Base-by-base conservation (phyloP, 2,797 vertebrate genomes). In the Gymnoscopelus braueri region DNA sequence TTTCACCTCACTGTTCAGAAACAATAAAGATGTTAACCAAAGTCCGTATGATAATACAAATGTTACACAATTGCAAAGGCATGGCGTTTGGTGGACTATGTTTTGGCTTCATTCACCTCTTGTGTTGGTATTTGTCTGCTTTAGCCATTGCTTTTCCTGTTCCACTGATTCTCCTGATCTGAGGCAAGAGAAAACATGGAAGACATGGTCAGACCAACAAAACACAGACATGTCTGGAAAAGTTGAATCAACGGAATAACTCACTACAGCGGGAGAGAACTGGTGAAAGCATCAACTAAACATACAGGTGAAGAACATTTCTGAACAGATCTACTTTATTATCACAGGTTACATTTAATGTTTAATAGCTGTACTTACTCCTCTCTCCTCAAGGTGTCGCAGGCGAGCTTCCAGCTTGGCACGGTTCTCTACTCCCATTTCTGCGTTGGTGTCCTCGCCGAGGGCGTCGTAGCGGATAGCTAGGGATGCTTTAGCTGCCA, bases 381-480 rank as follows among this genome's bases (percentile, higher is more conserved):
- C 97, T 70, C 94, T 97, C 77, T 99, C 97, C 84, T 99, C 98
- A 76, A 99, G 85, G 57, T 94, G 90, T 55, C 97, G 94, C 52
- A 99, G 82, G 53, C 98, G 93, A 0, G 88, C 94, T 85, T 99
- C 98, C 80, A 99, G 93, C 91, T 98, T 99, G 50, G 97, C 94
- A 47, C 97, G 93, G 89, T 98, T 98, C 84, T 98, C 98, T 24
- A 83, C 85, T 71, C 97, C 97, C 95, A 99, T 96, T 19, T 97
- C 95, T 9, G 96, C 92, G 60, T 94, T 99, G 1, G 96, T 96
- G 85, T 95, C 94, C 69, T 99, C 98, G 32, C 97, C 97, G 19
- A 99, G 95, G 0, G 98, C 98, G 60, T 99, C 98, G 0, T 99
- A 99, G 55, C 98, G 94, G 74, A 98, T 95, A 48, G 97, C 96